Conservation (phyloP, 2,797 vertebrate species). For the Champsocephalus gunnari region DNA sequence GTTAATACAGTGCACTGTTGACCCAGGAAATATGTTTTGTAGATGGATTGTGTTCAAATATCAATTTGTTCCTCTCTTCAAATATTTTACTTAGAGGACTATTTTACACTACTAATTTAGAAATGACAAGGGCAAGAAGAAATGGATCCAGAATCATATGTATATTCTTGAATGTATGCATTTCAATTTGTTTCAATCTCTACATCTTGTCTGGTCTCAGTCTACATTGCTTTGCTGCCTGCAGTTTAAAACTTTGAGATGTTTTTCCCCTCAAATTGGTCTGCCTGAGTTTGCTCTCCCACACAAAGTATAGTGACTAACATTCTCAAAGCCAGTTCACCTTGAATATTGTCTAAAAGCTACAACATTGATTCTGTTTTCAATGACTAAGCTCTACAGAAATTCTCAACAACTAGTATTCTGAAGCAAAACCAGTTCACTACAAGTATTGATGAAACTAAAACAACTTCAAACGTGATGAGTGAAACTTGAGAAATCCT, state of each 20-base stretch:
- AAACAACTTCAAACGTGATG: conserved; percentile 39
- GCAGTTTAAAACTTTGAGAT: neutral
- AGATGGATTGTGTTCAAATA: neutral
- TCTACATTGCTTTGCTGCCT: neutral
- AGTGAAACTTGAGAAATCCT: conserved; percentile 53
- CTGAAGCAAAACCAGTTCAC: conserved; percentile 9
- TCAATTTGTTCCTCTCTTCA: neutral
- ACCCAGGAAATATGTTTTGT: conserved; percentile 18
- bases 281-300: neutral
- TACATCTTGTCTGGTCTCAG: neutral
- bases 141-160: neutral
- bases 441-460: conserved; percentile 36
- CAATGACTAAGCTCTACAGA: neutral
- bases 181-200: neutral
- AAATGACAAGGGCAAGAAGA: neutral
- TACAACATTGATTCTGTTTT: conserved; percentile 10
- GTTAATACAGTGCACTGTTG: conserved; percentile 43
- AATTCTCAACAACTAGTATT: neutral
- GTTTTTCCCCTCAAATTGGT: neutral
- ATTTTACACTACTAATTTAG: neutral
- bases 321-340: conserved; percentile 37
- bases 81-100: neutral
- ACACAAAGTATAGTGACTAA: conserved; percentile 17
- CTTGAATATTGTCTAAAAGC: conserved; percentile 23
- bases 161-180: neutral